These are phyloP conservation scores for Malurus elegans DNA, from an alignment of 2,113 vertebrate species.

Conservation along the genomic window DNA sequence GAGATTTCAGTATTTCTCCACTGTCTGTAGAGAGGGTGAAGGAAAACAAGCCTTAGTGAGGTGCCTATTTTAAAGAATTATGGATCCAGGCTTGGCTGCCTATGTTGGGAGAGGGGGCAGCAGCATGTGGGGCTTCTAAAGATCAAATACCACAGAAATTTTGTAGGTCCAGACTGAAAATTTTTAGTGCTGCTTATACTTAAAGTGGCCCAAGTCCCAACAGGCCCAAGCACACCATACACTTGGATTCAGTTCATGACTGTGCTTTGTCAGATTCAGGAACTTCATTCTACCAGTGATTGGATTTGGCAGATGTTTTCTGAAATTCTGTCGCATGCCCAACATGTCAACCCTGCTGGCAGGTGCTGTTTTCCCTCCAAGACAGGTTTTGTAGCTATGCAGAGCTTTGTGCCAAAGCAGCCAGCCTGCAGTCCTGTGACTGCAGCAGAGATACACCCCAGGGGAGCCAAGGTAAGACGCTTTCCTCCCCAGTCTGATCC, in stretches of 20 bases:
- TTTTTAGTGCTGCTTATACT: background rate
- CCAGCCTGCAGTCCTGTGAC: background rate
- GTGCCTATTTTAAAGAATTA: background rate
- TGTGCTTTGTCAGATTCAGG: background rate
- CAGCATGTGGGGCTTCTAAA: background rate
- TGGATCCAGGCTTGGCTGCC: background rate
- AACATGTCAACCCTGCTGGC: background rate
- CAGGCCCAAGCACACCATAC: background rate
- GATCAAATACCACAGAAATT: background rate
- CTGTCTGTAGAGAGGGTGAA: background rate
- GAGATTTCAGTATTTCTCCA: background rate
- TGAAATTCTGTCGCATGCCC: background rate
- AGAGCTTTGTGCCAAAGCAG: background rate
- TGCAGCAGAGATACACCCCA: background rate
- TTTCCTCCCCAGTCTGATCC: background rate
- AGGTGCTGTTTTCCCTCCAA: background rate
- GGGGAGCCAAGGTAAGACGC: background rate
- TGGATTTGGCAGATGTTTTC: conserved; percentile 18
- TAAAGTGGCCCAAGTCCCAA: no score
- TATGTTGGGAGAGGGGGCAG: background rate
- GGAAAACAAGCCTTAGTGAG: background rate
- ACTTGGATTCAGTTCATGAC: background rate
- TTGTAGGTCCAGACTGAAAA: background rate
- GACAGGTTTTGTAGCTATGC: background rate
- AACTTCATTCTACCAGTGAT: background rate